A percentile compares a stretch with the other conserved stretches of the same genome.
These are phyloP conservation scores for Amazona guildingii DNA, from an alignment of 2,113 vertebrate species.

Conservation along the genomic window DNA sequence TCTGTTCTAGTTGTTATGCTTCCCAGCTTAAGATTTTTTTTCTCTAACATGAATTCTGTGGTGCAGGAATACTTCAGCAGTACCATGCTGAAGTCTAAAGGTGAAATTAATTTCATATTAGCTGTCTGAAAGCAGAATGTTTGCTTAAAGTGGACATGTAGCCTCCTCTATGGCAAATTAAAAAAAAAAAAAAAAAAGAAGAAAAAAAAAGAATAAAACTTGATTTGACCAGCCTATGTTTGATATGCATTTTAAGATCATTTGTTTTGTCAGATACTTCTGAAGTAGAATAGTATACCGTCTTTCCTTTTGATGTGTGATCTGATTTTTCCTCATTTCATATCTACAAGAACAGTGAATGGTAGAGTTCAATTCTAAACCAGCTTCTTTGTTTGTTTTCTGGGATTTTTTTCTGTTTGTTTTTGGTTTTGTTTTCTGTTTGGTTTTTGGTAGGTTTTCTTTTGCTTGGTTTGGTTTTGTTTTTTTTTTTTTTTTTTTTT, in stretches of 20 bases:
- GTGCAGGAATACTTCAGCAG: neutral
- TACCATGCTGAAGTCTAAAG: neutral
- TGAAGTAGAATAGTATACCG: neutral
- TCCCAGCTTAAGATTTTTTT: neutral
- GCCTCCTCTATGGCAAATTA: too few species aligned
- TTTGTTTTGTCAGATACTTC: neutral
- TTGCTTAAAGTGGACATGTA: neutral
- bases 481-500: too few species aligned
- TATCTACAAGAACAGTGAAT: neutral
- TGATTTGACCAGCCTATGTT: neutral
- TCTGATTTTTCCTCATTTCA: neutral
- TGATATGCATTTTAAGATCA: neutral
- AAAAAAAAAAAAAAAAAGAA: neutral
- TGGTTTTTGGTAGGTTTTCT: neutral
- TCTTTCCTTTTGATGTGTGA: neutral
- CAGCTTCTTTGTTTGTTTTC: neutral
- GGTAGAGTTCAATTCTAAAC: neutral
- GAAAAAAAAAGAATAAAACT: rapidly evolving
- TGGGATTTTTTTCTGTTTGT: neutral
- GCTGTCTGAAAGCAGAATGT: neutral
- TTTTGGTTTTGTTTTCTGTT: neutral
- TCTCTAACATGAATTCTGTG: neutral
- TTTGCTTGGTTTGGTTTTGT: neutral
- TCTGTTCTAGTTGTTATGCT: neutral
- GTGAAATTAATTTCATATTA: neutral